Conservation (phyloP, 2,113 vertebrate species). For the Nesogale talazaci region DNA sequence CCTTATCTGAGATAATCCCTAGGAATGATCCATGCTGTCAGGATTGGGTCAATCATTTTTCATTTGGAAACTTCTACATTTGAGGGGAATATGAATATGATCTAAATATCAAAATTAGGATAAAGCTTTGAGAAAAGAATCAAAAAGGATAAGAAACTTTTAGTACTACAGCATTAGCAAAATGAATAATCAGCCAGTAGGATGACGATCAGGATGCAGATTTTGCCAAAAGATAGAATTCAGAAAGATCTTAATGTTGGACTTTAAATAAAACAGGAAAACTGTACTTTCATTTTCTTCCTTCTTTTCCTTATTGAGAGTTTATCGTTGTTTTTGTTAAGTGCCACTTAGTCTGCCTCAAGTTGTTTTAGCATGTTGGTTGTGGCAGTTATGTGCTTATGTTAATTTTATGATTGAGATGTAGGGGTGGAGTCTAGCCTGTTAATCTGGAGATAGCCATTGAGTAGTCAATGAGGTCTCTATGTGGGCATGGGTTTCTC, state of each 20-base stretch:
- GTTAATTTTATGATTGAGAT: too few species aligned
- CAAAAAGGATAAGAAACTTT: conserved; percentile 1
- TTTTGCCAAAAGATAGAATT: background rate
- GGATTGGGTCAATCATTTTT: conserved; percentile 44
- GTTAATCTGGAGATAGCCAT: too few species aligned
- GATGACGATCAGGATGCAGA: background rate
- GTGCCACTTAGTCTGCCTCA: too few species aligned
- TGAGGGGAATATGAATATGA: conserved; percentile 25
- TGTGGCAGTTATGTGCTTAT: too few species aligned
- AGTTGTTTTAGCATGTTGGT: too few species aligned
- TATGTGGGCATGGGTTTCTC: too few species aligned
- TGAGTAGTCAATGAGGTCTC: too few species aligned
- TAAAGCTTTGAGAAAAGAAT: conserved; percentile 13
- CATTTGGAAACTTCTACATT: conserved; percentile 33
- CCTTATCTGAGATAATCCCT: background rate
- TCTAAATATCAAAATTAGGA: conserved; percentile 40
- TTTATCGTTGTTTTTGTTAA: background rate
- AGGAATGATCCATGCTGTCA: conserved; percentile 48
- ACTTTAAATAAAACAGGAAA: background rate
- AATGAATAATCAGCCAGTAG: background rate
- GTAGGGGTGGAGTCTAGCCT: too few species aligned
- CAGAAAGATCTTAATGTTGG: background rate
- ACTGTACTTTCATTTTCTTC: background rate
- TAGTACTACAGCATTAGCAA: background rate
- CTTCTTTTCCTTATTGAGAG: background rate